Base-by-base conservation (phyloP, 1,140 invertebrate species). In the Bombus waltoni region DNA sequence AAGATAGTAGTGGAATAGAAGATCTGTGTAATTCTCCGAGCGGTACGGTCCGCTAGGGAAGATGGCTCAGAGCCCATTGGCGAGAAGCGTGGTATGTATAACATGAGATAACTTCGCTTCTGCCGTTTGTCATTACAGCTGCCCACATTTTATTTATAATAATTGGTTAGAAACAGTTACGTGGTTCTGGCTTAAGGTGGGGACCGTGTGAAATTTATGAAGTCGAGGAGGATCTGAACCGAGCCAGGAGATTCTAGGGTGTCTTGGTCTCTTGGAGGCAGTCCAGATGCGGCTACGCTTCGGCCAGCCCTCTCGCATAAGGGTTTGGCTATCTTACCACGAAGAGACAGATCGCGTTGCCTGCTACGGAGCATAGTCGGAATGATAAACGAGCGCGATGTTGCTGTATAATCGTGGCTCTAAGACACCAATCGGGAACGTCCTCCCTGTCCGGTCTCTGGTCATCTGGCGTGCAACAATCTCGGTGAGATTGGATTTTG, bases 111-210 rank as follows among this genome's bases (percentile, higher is more conserved):
- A 38, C 32, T 83, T 83, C 40, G 84, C 70, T 70, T 81, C 88
- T 90, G 92, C 90, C 91, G 89, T 94, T 94, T 94, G 92, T 94
- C 93, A 94, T 94, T 92, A 93, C 88, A 88, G 84, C 87, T 92
- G 90, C 91, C 91, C 90, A 92, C 92, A 93, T 93, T 94, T 94
- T 94, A 94, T 94, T 94, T 94, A 94, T 94, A 94, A 94, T 94
- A 94, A 94, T 94, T 93, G 93, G 93, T 93, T 93, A 87, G 92
- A 93, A 94, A 94, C 93, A 93, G 93, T 94, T 94, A 94, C 89
- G 92, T 82, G 91, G 89, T 92, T 92, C 89, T 91, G 79, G 82
- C 88, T 91, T 87, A 87, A 91, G 89, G 78, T 86, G 85, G 85
- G 88, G 89, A 73, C 84, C 75, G 79, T 73, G 80, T 47, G 85